Evolutionary conservation across 2,113 vertebrate species (phyloP).

Genomic region (Leptobrachium ailaonicum): DNA sequence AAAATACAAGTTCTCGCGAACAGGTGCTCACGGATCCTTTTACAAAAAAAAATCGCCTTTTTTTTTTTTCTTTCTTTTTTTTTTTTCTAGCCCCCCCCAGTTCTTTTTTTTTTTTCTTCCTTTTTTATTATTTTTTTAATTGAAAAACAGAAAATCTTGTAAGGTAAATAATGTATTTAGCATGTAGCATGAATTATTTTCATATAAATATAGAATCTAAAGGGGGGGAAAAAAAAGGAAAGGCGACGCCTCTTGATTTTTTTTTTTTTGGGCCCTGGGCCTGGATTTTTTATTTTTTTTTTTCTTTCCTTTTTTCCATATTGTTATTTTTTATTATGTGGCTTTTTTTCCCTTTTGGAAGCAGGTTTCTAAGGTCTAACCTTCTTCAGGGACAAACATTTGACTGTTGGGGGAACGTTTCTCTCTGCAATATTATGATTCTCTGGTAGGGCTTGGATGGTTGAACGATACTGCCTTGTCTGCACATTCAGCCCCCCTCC

Average conservation of each 20-base stretch:
- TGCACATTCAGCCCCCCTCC: slow-evolving; percentile 71
- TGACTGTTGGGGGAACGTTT: slow-evolving; percentile 79
- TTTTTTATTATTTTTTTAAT: slow-evolving; percentile 74
- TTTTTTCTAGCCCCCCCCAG: slow-evolving; percentile 61
- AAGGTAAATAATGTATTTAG: slow-evolving; percentile 99
- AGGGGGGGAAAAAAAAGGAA: slow-evolving; percentile 80
- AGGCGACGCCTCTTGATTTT: slow-evolving; percentile 90
- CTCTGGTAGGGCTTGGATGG: slow-evolving; percentile 78
- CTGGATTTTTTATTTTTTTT: slow-evolving; percentile 69
- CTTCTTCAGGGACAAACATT: slow-evolving; percentile 87
- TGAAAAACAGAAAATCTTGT: slow-evolving; percentile 91
- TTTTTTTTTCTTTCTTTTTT: slow-evolving; percentile 78
- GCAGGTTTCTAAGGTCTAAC: slow-evolving; percentile 91
- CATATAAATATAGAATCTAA: slow-evolving; percentile 98
- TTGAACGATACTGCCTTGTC: slow-evolving; percentile 75
- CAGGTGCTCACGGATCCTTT: slow-evolving; percentile 90
- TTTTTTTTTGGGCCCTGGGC: slow-evolving; percentile 88
- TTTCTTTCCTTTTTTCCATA: slow-evolving; percentile 36
- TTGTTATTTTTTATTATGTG: slow-evolving; percentile 51
- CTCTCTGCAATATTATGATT: slow-evolving; percentile 77
- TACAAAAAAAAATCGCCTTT: slow-evolving; percentile 71
- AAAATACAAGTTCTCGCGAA: slow-evolving; percentile 74
- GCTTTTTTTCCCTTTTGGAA: slow-evolving; percentile 73
- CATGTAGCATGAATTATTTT: slow-evolving; percentile 99
- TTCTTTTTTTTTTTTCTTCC: slow-evolving; percentile 74